phyloP scores from a whole-genome alignment of 2,797 vertebrate species.

The Alcedo atthis region DNA sequence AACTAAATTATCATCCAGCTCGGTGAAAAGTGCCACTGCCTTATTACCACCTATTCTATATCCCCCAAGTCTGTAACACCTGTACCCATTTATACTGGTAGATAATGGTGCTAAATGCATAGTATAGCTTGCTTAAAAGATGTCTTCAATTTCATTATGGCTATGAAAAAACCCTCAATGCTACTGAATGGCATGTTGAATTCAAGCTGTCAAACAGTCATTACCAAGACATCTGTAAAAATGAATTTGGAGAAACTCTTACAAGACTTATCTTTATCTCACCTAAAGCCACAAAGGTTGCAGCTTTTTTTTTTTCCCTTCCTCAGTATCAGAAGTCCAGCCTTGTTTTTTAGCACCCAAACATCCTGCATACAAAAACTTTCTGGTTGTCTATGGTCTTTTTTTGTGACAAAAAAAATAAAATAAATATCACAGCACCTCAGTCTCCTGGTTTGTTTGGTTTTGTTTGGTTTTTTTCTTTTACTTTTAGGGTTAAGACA shows the following conservation, averaged over 20 bases:
- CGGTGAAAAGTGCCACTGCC: neutral
- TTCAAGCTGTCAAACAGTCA: constrained; percentile 63
- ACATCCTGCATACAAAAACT: constrained; percentile 27
- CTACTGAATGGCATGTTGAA: constrained; percentile 43
- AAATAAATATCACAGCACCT: neutral
- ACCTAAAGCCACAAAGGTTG: neutral
- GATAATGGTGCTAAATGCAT: neutral
- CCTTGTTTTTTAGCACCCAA: neutral
- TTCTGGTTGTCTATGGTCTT: neutral
- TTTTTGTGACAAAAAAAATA: neutral
- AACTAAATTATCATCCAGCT: neutral
- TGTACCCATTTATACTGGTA: neutral
- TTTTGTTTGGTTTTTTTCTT: neutral
- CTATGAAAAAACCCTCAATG: constrained; percentile 17
- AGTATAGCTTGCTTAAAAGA: constrained; percentile 19
- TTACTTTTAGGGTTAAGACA: neutral
- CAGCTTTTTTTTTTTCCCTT: neutral
- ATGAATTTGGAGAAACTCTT: constrained; percentile 54
- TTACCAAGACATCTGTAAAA: constrained; percentile 47
- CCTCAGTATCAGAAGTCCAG: neutral
- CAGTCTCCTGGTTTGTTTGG: neutral
- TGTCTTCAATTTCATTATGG: constrained; percentile 9
- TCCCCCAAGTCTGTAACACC: neutral
- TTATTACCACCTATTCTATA: neutral
- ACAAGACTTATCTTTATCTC: neutral